These are phyloP conservation scores for Eriocheir sinensis DNA, from an alignment of 1,140 invertebrate genomes.

Conservation along the genomic window DNA sequence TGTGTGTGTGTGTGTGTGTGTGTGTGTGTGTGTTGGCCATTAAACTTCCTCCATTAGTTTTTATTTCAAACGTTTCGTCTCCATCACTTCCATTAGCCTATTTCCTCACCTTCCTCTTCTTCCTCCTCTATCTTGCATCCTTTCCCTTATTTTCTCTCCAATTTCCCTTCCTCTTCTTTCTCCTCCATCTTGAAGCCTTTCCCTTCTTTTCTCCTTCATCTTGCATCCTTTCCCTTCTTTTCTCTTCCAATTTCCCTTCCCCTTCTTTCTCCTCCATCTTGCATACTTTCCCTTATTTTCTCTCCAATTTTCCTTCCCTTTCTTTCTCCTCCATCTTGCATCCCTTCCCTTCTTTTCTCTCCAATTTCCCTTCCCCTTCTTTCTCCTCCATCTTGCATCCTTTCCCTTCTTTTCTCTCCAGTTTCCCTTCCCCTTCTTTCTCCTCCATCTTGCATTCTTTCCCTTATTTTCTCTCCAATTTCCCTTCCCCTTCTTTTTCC, in stretches of 20 bases:
- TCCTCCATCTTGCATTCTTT: neutral
- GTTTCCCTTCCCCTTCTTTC: neutral
- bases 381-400: neutral
- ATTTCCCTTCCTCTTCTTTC: neutral
- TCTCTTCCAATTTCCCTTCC: neutral
- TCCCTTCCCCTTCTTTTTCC: neutral
- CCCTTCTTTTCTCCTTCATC: neutral
- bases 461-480: neutral
- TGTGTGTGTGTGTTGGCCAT: no score
- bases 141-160: conserved; percentile 18
- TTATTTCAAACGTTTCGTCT: no score
- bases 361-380: neutral
- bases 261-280: neutral
- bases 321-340: neutral
- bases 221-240: neutral
- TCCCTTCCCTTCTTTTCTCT: neutral
- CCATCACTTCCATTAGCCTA: no score
- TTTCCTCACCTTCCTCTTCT: neutral
- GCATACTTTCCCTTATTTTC: neutral
- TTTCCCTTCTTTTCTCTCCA: neutral
- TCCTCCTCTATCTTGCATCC: neutral
- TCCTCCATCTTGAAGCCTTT: neutral
- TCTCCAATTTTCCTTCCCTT: neutral
- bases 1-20: no score
- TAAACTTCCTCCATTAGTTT: no score